Base-by-base conservation (phyloP, 2,113 vertebrate genomes). In the Strigops habroptila region DNA sequence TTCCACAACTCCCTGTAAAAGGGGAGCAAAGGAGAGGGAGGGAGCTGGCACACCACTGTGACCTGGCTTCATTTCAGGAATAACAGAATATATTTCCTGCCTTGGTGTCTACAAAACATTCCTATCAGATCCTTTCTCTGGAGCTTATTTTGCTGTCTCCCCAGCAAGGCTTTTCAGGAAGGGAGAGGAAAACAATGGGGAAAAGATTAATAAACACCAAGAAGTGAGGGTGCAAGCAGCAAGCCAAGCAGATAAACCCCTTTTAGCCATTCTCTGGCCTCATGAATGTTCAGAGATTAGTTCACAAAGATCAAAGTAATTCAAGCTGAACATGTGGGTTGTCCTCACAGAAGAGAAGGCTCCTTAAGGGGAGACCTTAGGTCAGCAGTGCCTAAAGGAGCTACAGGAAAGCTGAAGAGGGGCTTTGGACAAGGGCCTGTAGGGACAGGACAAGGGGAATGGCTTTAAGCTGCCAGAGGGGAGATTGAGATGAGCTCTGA, bases 31-130 rank as follows among this genome's bases (percentile, higher is more conserved):
- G 30, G 27, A 53, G 79, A 87, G 68, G 71, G 55, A 41, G 57
- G 55, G 46, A 44, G 33, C 21, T 80, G 63, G 62, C 35, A 31
- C 31, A 35, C 23, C 39, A 12, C 82, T 65, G 53, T 10, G 43
- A 64, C 48, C 57, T 94, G 92, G 82, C 75, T 57, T 76, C 27
- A 22, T 23, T 84, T 87, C 73, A 91, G 88, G 49, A 84, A 74
- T 16, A 91, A 77, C 57, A 89, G 46, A 91, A 77, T 24, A 46
- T 18, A 74, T 93, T 93, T 94, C 85, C 94, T 95, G 85, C 63
- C 76, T 63, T 69, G 51, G 17, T 80, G 41, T 63, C 92, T 35
- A 51, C 67, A 79, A 64, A 91, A 79, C 52, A 55, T 13, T 69
- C 67, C 43, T 19, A 31, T 48, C 62, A 37, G 70, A 41, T 43